Evolutionary conservation across 2,888 invertebrate genomes (phyloP).

Genomic region (Rhyacophila evoluta): DNA sequence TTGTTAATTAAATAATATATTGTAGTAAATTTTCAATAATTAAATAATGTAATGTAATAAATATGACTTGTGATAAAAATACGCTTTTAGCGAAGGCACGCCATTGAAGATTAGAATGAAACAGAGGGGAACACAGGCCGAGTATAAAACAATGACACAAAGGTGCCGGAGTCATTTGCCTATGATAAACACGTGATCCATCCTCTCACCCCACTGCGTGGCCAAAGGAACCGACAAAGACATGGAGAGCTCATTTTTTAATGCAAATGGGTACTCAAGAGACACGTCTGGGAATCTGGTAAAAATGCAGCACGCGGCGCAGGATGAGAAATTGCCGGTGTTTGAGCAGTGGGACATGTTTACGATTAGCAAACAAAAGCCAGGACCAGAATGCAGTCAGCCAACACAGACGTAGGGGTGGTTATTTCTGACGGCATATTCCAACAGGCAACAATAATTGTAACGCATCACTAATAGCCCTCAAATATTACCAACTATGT

Average conservation of each 20-base stretch:
- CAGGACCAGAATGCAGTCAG: neutral
- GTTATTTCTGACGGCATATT: no score
- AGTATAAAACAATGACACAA: neutral
- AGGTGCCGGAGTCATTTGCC: conserved; percentile 5
- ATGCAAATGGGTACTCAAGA: neutral
- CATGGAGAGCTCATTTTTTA: neutral
- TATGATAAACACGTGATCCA: conserved; percentile 2
- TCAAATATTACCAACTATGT: no score
- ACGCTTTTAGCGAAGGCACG: no score
- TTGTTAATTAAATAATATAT: no score
- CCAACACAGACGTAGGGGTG: neutral
- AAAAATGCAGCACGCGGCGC: neutral
- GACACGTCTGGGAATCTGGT: neutral
- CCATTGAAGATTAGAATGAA: neutral
- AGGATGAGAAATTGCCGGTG: neutral
- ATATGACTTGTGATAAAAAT: no score
- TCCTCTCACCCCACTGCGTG: neutral
- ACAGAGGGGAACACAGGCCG: neutral
- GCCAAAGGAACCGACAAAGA: neutral
- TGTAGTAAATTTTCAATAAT: no score
- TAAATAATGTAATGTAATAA: no score
- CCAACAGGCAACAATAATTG: no score
- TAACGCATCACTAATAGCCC: no score
- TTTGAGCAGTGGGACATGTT: neutral
- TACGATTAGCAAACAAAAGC: neutral